These are phyloP conservation scores for Cyrtonyx montezumae DNA, from an alignment of 2,113 vertebrate genomes.

Conservation along the genomic window DNA sequence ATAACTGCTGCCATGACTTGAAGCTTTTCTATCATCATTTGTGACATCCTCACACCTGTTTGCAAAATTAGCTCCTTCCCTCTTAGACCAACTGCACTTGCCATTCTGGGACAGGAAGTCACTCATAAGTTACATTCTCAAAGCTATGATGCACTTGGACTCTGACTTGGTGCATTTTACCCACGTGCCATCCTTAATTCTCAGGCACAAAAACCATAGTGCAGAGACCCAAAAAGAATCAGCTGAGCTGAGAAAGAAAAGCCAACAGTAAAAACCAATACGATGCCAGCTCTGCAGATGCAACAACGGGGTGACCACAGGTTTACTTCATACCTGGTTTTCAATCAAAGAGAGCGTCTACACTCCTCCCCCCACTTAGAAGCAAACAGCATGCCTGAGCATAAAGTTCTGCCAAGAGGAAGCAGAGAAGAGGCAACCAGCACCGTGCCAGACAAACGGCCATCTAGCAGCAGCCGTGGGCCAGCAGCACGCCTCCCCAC, in stretches of 20 bases:
- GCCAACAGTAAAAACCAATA: not conserved
- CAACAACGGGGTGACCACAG: not conserved
- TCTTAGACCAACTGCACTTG: not conserved
- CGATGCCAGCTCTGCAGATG: rapidly evolving
- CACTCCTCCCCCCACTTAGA: not conserved
- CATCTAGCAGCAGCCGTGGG: rapidly evolving
- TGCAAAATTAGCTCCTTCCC: not conserved
- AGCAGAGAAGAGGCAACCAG: not conserved
- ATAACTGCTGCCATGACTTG: not conserved
- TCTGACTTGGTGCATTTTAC: not conserved
- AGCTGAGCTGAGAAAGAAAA: not conserved
- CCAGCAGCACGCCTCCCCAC: not conserved
- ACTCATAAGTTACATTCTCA: not conserved
- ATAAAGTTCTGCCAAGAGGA: not conserved
- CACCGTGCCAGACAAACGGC: not conserved
- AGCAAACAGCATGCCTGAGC: not conserved
- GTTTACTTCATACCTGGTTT: not conserved
- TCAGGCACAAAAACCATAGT: rapidly evolving
- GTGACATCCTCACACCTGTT: not conserved
- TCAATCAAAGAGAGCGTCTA: not conserved
- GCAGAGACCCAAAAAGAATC: not conserved
- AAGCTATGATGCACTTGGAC: rapidly evolving
- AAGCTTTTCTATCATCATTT: not conserved
- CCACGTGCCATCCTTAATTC: not conserved
- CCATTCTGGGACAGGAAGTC: not conserved